Base-by-base conservation (phyloP, 2,113 vertebrate genomes). In the Struthidea cinerea region DNA sequence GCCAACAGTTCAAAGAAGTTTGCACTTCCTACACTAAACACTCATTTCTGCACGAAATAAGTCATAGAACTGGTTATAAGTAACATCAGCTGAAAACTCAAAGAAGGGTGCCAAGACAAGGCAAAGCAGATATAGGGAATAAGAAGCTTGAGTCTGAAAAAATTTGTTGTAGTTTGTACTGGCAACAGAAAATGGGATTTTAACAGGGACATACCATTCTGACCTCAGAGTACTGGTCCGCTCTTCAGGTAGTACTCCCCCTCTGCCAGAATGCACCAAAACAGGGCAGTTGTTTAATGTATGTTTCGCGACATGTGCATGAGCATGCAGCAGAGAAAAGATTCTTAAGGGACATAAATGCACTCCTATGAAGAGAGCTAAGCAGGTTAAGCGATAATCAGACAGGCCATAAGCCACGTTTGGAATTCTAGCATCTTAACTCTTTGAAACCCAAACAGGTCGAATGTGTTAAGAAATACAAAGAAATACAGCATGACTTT, bases 351-450 rank as follows among this genome's bases (percentile, higher is more conserved):
- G 47, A 76, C 60, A 77, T 49, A 59, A 70, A 84, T 4, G 41
- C 30, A 63, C 37, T 73, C 42, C 59, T 41, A 21, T 24, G 61
- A 63, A 78, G 39, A 22, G 13, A 79, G 39, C 20, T 71, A 75
- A 90, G 78, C 69, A 91, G 82, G 49, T 79, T 84, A 94, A 93
- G 32, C 21, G 33, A 93, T 41, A 87, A 79, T 47, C 74, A 89
- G 33, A 68, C 28, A 76, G 37, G 27, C 18, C 60, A 30, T 41
- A 93, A 82, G 60, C 12, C 61, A 93, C 23, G 33, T 57, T 50
- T 73, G 49, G 52, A 83, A 69, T 77, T 80, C 26, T 37, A 88
- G 26, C 37, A 83, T 49, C 79, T 83, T 73, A 82, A 71, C 41
- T 52, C 37, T 76, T 0, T 59, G 60, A 84, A 75, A 68, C 15